Conservation (phyloP, 2,113 vertebrate species). For the Pardalotus punctatus region DNA sequence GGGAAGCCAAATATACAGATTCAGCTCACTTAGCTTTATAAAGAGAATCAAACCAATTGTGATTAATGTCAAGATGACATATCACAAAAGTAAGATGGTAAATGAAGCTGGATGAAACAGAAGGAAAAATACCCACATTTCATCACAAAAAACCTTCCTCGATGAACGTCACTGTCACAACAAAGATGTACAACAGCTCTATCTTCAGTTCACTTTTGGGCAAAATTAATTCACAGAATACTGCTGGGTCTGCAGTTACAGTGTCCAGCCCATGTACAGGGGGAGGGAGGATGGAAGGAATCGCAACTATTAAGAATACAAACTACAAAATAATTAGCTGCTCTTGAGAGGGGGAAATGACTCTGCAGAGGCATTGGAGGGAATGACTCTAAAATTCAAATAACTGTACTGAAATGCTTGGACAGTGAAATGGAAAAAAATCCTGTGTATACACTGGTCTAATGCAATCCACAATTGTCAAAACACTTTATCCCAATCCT, state of each 20-base stretch:
- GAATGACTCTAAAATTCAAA: slow-evolving; percentile 18
- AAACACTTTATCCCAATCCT: background rate
- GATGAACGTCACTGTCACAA: background rate
- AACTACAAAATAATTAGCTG: slow-evolving; percentile 13
- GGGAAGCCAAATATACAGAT: background rate
- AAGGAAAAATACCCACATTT: background rate
- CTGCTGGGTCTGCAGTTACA: background rate
- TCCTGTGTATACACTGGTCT: background rate
- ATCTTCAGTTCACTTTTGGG: background rate
- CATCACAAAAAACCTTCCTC: background rate
- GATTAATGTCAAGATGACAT: background rate
- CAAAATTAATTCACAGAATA: background rate
- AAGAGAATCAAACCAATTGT: background rate
- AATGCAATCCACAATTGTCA: background rate
- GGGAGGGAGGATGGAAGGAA: slow-evolving; percentile 1
- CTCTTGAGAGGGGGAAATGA: background rate
- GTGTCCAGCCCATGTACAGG: background rate
- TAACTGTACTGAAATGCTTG: slow-evolving; percentile 16
- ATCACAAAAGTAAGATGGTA: background rate
- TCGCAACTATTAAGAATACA: slow-evolving; percentile 14
- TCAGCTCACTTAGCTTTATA: background rate
- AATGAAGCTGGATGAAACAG: background rate
- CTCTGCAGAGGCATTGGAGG: background rate
- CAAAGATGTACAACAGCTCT: background rate
- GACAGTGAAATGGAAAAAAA: slow-evolving; percentile 1